phyloP scores from a whole-genome alignment of 2,797 vertebrate species.

The Echeneis naucrates region DNA sequence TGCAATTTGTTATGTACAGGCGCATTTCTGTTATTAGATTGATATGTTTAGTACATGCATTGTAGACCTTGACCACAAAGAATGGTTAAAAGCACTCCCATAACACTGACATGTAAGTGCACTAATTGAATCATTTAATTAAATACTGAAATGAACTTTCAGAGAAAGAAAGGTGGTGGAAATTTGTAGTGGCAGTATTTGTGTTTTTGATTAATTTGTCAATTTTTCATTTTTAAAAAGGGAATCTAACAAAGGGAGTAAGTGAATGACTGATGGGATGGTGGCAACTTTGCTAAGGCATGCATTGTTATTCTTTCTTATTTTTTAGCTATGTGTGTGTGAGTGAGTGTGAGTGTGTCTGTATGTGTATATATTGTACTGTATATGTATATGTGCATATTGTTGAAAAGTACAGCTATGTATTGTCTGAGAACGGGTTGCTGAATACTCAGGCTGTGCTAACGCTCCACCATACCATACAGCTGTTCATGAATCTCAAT shows the following conservation, averaged over 20 bases:
- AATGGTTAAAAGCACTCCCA: constrained; percentile 9
- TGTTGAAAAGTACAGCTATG: constrained; percentile 60
- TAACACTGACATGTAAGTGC: constrained; percentile 36
- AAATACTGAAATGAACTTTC: constrained; percentile 30
- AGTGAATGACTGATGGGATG: constrained; percentile 13
- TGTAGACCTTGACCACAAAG: constrained; percentile 13
- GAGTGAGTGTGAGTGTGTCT: constrained; percentile 18
- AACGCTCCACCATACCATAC: constrained; percentile 86
- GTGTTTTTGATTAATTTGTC: constrained; percentile 45
- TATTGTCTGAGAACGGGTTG: constrained; percentile 85
- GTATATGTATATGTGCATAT: constrained; percentile 44
- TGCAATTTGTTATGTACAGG: constrained; percentile 22
- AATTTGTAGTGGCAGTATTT: constrained; percentile 48
- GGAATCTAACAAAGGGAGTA: constrained; percentile 13
- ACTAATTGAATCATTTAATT: constrained; percentile 33
- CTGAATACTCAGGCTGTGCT: constrained; percentile 89
- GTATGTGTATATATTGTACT: constrained; percentile 31
- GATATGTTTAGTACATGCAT: constrained; percentile 26
- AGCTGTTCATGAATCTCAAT: constrained; percentile 91
- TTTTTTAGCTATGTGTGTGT: constrained; percentile 24
- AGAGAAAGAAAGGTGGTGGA: constrained; percentile 12
- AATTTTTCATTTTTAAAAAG: constrained; percentile 11
- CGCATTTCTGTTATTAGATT: constrained; percentile 22
- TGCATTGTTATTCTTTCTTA: constrained; percentile 29
- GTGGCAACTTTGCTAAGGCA: constrained; percentile 39